These are phyloP conservation scores for Ammospiza nelsoni DNA, from an alignment of 2,113 vertebrate species.

Conservation along the genomic window DNA sequence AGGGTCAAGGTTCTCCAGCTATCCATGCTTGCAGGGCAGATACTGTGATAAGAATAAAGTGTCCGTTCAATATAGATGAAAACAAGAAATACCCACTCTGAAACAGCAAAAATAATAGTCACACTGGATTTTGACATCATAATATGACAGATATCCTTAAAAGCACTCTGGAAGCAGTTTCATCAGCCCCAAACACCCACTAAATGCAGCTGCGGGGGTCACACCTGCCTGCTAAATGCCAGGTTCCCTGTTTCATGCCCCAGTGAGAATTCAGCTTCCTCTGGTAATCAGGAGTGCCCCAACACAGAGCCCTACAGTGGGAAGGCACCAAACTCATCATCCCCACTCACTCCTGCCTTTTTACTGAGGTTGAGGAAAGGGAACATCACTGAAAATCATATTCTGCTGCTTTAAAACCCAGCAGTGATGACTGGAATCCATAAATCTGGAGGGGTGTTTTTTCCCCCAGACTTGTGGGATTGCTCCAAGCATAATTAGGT, in stretches of 20 bases:
- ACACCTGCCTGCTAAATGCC: background rate
- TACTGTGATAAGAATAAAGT: background rate
- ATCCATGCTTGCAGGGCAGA: background rate
- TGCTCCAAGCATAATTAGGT: conserved; percentile 65
- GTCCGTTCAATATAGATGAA: background rate
- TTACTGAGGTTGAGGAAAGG: background rate
- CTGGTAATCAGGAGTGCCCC: background rate
- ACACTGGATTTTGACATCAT: background rate
- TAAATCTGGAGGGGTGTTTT: background rate
- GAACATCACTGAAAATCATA: background rate
- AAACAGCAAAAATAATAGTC: background rate
- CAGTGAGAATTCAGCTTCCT: background rate
- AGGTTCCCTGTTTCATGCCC: background rate
- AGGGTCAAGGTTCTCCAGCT: background rate
- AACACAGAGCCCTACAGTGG: accelerated
- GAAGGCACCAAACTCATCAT: background rate
- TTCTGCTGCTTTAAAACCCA: conserved; percentile 21
- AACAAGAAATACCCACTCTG: background rate
- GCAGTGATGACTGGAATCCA: conserved; percentile 11
- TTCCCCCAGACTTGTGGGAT: conserved; percentile 22
- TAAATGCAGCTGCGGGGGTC: background rate
- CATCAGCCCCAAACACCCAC: background rate
- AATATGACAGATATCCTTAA: background rate
- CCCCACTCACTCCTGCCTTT: background rate
- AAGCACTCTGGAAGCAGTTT: background rate